A percentile compares a stretch with the other conserved stretches of the same genome.
These are phyloP conservation scores for Actinia equina DNA, from an alignment of 64 coral and sea anemone species.

Conservation along the genomic window DNA sequence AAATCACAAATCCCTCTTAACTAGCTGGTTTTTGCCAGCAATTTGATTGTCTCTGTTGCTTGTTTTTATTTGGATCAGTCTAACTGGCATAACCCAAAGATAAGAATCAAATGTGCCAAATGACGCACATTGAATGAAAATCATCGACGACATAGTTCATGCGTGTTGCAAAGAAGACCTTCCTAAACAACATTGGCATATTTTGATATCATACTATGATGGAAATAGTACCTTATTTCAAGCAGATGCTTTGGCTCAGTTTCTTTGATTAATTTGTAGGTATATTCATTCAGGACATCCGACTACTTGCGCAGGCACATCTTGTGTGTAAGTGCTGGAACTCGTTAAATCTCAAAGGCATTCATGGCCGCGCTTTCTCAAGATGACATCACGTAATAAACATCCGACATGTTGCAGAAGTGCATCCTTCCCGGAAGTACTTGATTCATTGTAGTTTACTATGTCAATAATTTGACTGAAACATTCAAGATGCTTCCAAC, in stretches of 20 bases:
- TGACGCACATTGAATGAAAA: not conserved
- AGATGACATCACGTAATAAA: not conserved
- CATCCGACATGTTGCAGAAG: not conserved
- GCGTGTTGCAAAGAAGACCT: not conserved
- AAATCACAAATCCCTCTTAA: no score
- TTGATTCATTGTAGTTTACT: not conserved
- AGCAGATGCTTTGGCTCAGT: not conserved
- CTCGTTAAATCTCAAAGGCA: not conserved
- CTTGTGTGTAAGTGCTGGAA: not conserved
- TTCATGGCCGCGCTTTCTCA: not conserved
- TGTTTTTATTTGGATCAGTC: not conserved
- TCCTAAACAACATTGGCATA: not conserved
- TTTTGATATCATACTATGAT: not conserved
- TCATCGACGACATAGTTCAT: not conserved
- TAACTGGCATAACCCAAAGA: not conserved
- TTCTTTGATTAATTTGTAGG: not conserved
- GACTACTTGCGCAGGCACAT: not conserved
- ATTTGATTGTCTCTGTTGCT: no score
- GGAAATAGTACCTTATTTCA: not conserved
- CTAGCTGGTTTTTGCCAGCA: no score
- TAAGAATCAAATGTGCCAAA: not conserved
- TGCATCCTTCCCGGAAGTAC: not conserved
- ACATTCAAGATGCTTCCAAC: not conserved
- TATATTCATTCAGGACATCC: not conserved
- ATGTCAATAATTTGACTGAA: constrained; percentile 5